Evolutionary conservation across 2,888 invertebrate species (phyloP), one percentile per base, ranked within the genome.

Genomic region (Caenorhabditis drosophilae): DNA sequence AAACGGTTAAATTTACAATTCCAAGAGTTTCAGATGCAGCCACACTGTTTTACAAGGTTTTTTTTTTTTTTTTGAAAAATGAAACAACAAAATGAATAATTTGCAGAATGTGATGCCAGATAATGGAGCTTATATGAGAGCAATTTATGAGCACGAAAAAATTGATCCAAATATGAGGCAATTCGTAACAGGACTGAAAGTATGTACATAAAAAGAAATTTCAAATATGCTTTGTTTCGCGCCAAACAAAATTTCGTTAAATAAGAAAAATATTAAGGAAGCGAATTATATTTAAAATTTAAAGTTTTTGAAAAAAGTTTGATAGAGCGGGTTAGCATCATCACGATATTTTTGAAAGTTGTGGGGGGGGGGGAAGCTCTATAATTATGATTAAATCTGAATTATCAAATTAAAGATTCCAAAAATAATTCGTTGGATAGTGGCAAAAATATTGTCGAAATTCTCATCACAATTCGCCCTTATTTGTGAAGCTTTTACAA

Each of bases 81-180:
- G 42, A n/a, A 15, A 36, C 4, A 4, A 36, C 18, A 18, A n/a
- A 48, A 35, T 35, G 6, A 1, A 15, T n/a, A 18, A 7, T 45
- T 42, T 67, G 44, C 57, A 78, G 72, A 70, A 73, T 36, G 54
- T 82, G 25, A 53, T 79, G 64, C 69, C 78, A 7, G 80, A 81
- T 36, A 73, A 75, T 20, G 80, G 80, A 20, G 67, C 58, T 15
- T 81, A 71, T 55, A 66, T 76, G 26, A 49, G 61, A 26, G 38
- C 61, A 16, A 55, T 78, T 2, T 80, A 73, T 53, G 57, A 57
- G n/a, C 59, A 74, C 25, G 81, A 82, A 26, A 61, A 76, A 9
- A 72, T 78, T 22, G 81, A 83, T 59, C 58, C 53, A 16, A 69
- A 76, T 41, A 63, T 83, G 74, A 73, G 53, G 27, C 58, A 58